A percentile compares a stretch with the other conserved stretches of the same genome.
phyloP scores from a whole-genome alignment of 1,140 invertebrate species.

The Whitmania pigra region DNA sequence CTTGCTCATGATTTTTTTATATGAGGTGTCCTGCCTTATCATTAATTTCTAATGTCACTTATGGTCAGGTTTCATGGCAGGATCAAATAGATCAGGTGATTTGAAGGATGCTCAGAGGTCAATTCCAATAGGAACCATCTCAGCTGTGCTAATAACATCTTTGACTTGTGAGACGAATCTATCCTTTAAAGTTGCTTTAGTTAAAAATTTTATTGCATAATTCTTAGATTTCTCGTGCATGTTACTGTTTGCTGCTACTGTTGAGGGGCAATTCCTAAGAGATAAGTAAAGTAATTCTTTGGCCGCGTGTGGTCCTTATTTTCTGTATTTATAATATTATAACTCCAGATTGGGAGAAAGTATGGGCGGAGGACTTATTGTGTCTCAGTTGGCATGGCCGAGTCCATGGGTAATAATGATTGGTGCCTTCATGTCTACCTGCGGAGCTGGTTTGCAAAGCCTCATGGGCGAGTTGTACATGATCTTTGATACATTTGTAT shows the following conservation, averaged over 20 bases:
- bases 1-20: neutral
- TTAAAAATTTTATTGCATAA: neutral
- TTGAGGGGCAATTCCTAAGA: constrained; percentile 80
- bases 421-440: constrained; percentile 87
- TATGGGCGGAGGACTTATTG: constrained; percentile 82
- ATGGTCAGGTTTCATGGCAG: constrained; percentile 87
- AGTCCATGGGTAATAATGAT: constrained; percentile 72
- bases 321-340: neutral
- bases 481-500: constrained; percentile 14
- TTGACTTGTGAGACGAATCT: constrained; percentile 57
- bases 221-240: constrained; percentile 64
- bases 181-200: constrained; percentile 24
- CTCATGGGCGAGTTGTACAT: constrained; percentile 61
- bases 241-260: constrained; percentile 81
- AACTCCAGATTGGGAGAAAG: constrained; percentile 73
- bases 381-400: constrained; percentile 94
- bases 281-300: constrained; percentile 67
- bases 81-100: constrained; percentile 95
- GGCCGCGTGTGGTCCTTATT: neutral
- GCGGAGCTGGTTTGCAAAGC: constrained; percentile 94
- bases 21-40: neutral
- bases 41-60: constrained; percentile 23
- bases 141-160: constrained; percentile 87
- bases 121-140: constrained; percentile 91
- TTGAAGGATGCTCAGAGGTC: constrained; percentile 93